Conservation (phyloP, 2,797 vertebrate genomes). For the Coccyzus lansbergi region DNA sequence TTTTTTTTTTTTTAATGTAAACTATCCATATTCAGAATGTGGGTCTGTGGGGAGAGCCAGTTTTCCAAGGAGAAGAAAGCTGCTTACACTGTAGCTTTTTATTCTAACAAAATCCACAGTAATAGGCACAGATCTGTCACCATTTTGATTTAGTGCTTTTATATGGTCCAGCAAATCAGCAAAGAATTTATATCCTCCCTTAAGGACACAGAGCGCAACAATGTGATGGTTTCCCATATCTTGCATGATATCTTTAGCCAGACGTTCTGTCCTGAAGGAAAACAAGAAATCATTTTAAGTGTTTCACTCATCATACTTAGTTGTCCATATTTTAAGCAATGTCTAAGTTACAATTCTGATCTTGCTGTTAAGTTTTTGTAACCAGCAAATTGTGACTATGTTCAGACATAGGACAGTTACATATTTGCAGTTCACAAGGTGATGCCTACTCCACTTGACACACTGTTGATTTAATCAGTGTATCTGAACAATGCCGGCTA, state of each 20-base stretch:
- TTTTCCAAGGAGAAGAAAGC: neutral
- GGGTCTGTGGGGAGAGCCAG: neutral
- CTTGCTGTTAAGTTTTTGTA: neutral
- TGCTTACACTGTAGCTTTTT: conserved; percentile 86
- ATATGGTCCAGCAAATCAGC: conserved; percentile 89
- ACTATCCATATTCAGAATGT: neutral
- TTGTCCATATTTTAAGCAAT: neutral
- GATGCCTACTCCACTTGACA: neutral
- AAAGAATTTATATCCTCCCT: conserved; percentile 91
- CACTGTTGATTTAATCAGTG: neutral
- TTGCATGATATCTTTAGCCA: conserved; percentile 86
- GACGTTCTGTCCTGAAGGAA: conserved; percentile 81
- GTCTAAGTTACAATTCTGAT: neutral
- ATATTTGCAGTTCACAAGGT: neutral
- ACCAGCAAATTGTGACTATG: neutral
- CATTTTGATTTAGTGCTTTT: conserved; percentile 87
- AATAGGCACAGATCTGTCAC: conserved; percentile 86
- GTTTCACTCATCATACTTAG: neutral
- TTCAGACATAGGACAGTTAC: neutral
- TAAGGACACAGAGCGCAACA: conserved; percentile 87
- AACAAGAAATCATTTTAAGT: neutral
- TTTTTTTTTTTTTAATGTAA: neutral
- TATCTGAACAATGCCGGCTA: neutral
- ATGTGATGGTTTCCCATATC: conserved; percentile 88
- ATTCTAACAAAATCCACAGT: conserved; percentile 89